Conservation (phyloP, 2,888 invertebrate genomes). For the Gymnosoma rotundatum region DNA sequence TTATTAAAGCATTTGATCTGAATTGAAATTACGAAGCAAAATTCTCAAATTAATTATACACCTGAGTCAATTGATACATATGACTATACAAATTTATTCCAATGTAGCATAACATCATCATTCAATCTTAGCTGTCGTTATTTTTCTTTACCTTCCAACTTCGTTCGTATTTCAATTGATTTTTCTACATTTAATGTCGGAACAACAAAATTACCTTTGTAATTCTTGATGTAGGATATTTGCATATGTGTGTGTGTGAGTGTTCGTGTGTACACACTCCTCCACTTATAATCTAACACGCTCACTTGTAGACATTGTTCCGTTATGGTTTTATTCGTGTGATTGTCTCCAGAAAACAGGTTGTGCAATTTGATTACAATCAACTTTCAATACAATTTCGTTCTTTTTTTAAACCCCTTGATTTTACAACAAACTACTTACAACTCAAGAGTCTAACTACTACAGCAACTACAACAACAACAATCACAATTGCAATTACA, state of each 20-base stretch:
- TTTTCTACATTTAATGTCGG: slow-evolving; percentile 21
- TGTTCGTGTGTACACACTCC: slow-evolving; percentile 5
- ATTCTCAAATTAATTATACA: slow-evolving; percentile 36
- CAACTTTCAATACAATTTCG: slow-evolving; percentile 76
- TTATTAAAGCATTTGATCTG: too few species aligned
- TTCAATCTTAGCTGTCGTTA: slow-evolving; percentile 34
- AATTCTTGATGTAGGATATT: neutral
- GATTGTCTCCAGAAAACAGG: slow-evolving; percentile 75
- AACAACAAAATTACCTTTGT: slow-evolving; percentile 24
- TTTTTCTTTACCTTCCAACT: slow-evolving; percentile 9
- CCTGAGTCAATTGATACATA: slow-evolving; percentile 19
- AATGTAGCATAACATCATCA: slow-evolving; percentile 44
- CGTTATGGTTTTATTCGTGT: slow-evolving; percentile 57
- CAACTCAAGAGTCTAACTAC: slow-evolving; percentile 40
- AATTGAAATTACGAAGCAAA: slow-evolving; percentile 19
- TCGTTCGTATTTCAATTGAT: neutral
- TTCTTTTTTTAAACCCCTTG: slow-evolving; percentile 63
- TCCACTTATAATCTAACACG: slow-evolving; percentile 18
- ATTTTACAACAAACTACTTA: slow-evolving; percentile 56
- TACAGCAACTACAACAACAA: slow-evolving; percentile 73
- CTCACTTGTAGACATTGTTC: slow-evolving; percentile 44
- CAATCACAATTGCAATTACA: slow-evolving; percentile 80
- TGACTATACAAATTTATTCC: neutral
- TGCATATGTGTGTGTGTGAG: neutral
- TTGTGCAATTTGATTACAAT: slow-evolving; percentile 81